phyloP scores from a whole-genome alignment of 2,113 vertebrate species.

The Romanogobio albipinnatus region DNA sequence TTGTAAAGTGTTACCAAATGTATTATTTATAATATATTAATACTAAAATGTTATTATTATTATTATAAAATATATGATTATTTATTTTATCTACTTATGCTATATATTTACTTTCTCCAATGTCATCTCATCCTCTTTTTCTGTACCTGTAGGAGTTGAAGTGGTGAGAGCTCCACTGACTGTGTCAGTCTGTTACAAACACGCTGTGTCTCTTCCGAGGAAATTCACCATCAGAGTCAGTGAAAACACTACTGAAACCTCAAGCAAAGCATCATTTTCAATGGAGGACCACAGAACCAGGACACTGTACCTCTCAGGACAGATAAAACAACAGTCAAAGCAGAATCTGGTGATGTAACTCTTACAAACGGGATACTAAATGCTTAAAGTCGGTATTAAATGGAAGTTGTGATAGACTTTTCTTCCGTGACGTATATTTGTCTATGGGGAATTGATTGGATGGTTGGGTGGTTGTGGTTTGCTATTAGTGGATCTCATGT shows the following conservation, averaged over 20 bases:
- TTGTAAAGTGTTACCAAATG: too few relatives aligned
- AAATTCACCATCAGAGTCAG: slow-evolving; percentile 63
- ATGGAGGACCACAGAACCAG: slow-evolving; percentile 54
- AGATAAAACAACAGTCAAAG: slow-evolving; percentile 49
- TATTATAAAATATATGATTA: too few relatives aligned
- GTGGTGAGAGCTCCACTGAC: slow-evolving; percentile 66
- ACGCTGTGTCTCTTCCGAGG: slow-evolving; percentile 55
- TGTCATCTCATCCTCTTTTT: neutral
- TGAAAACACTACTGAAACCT: slow-evolving; percentile 38
- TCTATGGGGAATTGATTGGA: too few relatives aligned
- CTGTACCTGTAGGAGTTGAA: slow-evolving; percentile 62
- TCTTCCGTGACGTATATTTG: too few relatives aligned
- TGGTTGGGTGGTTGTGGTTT: too few relatives aligned
- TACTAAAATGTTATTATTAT: neutral
- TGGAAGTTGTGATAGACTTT: too few relatives aligned
- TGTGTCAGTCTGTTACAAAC: slow-evolving; percentile 60
- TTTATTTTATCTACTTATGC: neutral
- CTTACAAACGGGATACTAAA: neutral
- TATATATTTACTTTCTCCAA: neutral
- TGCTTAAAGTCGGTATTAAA: too few relatives aligned
- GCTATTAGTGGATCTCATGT: too few relatives aligned
- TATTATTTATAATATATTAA: neutral
- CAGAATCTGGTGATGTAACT: neutral
- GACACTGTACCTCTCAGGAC: slow-evolving; percentile 57
- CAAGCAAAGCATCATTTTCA: slow-evolving; percentile 56